Base-by-base conservation (phyloP, 2,113 vertebrate genomes). In the Rhinolophus sinicus region DNA sequence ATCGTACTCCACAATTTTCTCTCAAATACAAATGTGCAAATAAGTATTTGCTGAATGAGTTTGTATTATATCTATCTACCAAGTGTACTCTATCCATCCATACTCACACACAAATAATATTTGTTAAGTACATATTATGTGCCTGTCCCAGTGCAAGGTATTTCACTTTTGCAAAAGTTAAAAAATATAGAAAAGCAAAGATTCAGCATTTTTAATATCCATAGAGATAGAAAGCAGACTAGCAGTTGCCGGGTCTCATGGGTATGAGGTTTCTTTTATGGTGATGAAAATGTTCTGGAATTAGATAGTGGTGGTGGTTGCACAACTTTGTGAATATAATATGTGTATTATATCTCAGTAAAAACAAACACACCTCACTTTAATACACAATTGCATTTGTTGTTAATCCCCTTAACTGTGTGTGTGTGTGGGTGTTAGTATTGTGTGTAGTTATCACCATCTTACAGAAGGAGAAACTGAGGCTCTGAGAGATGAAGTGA, bases 91-190 rank as follows among this genome's bases (percentile, higher is more conserved):
- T 91, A 6, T n/a, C 72, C 26, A 24, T n/a, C 26, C 26, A 65
- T 38, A 5, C 26, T 52, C 15, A 44, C 33, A n/a, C 19, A 64
- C 2, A 58, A 2, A 58, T 21, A 40, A 35, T 56, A 65, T 47
- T 76, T 67, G 56, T 40, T 44, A 87, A 81, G 44, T 47, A n/a
- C n/a, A 40, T 58, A 33, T n/a, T 35, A 81, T 56, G 5, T 30
- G 11, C 18, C 44, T 80, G n/a, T 40, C 24, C 24, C 70, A 90
- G 75, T 9, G 28, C 50, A 18, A 93, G 5, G 44, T 76, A 93
- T 91, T 93, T 88, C 18, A 70, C 8, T 85, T 85, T 88, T 95
- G 21, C 38, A 30, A 93, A 86, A 94, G 62, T 83, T 86, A 89
- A 95, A 81, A 77, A 64, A 70, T 73, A 88, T 14, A 72, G 60